phyloP scores from a whole-genome alignment of 2,888 invertebrate genomes.

The Cerastoderma edule region DNA sequence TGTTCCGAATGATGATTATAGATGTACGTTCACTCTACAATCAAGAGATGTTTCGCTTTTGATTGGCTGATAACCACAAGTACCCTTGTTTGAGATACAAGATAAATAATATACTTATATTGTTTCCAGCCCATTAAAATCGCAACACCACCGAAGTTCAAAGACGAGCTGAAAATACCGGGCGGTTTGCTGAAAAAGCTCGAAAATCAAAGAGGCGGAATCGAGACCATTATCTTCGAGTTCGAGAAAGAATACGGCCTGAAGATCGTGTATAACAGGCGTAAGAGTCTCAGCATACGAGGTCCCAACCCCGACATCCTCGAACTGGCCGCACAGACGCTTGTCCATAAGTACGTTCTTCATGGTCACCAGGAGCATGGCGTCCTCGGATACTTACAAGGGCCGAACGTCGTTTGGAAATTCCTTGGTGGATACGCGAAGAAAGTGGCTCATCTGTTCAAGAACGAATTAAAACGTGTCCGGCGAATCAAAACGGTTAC shows the following conservation, averaged over 20 bases:
- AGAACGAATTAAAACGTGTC: constrained; percentile 36
- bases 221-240: constrained; percentile 32
- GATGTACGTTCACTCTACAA: too few species aligned
- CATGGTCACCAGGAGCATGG: constrained; percentile 42
- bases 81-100: too few species aligned
- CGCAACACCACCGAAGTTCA: constrained; percentile 14
- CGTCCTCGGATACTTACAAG: constrained; percentile 48
- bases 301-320: constrained; percentile 52
- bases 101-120: neutral
- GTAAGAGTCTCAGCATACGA: constrained; percentile 87
- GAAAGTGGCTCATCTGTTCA: constrained; percentile 53
- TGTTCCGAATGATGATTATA: too few species aligned
- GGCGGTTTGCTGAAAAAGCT: constrained; percentile 46
- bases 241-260: constrained; percentile 56
- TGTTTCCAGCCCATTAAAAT: constrained; percentile 2
- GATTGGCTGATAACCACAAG: too few species aligned
- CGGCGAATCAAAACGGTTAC: constrained; percentile 45
- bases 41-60: too few species aligned
- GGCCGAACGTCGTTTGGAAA: constrained; percentile 56
- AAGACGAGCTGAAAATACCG: constrained; percentile 51
- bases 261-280: constrained; percentile 41
- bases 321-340: constrained; percentile 52
- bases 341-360: constrained; percentile 47
- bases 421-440: constrained; percentile 54
- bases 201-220: constrained; percentile 46